Conservation (phyloP, 2,797 vertebrate genomes). For the Podarcis siculus region DNA sequence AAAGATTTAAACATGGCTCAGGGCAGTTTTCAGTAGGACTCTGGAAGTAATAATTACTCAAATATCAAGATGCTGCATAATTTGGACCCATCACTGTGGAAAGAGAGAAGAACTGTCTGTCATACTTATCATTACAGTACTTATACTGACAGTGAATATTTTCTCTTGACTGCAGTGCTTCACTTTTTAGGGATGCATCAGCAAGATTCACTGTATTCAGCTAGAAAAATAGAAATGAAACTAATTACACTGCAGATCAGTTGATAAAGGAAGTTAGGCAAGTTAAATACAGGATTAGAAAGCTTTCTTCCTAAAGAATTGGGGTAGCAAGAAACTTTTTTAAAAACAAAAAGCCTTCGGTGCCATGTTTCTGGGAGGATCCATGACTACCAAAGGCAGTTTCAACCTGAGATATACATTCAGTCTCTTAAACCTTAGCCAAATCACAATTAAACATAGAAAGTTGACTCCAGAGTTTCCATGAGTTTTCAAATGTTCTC, state of each 20-base stretch:
- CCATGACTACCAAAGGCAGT: not conserved
- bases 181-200: not conserved
- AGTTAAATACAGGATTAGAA: not conserved
- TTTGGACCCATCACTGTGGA: not conserved
- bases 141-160: not conserved
- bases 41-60: not conserved
- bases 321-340: not conserved
- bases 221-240: constrained; percentile 12
- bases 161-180: constrained; percentile 2
- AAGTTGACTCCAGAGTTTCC: not conserved
- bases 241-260: not conserved
- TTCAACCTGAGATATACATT: not conserved
- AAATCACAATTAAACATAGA: not conserved
- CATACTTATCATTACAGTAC: not conserved
- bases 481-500: not conserved
- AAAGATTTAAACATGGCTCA: not conserved
- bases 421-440: not conserved
- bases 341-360: not conserved
- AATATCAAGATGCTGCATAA: not conserved
- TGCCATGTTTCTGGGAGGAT: not conserved
- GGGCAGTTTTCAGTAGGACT: not conserved
- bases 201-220: not conserved
- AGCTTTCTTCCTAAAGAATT: no score
- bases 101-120: not conserved
- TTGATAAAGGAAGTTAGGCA: not conserved